Conservation (phyloP, 2,888 invertebrate genomes). For the Melinaea marsaeus region DNA sequence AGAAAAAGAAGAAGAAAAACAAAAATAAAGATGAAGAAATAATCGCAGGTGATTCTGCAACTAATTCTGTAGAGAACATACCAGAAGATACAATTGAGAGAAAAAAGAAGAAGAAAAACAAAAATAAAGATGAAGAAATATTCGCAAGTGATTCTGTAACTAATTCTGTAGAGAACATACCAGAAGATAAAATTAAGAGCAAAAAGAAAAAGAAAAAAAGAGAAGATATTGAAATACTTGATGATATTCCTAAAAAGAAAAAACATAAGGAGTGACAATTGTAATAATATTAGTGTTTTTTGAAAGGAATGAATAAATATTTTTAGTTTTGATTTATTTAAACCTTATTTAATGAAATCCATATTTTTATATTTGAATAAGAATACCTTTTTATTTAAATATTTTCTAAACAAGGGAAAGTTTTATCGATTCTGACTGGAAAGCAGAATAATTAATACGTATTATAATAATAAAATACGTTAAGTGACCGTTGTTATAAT, state of each 20-base stretch:
- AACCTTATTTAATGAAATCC: too few species aligned
- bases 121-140: slow-evolving; percentile 22
- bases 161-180: background rate
- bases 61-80: background rate
- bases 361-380: too few species aligned
- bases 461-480: too few species aligned
- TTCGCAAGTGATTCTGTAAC: background rate
- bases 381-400: too few species aligned
- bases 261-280: slow-evolving; percentile 22
- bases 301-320: too few species aligned
- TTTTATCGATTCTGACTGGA: too few species aligned
- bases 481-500: too few species aligned
- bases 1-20: slow-evolving; percentile 18
- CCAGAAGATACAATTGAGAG: background rate
- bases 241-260: slow-evolving; percentile 39
- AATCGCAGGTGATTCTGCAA: background rate
- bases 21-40: slow-evolving; percentile 22
- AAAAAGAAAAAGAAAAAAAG: slow-evolving; percentile 31
- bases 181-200: background rate
- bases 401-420: too few species aligned
- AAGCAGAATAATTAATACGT: too few species aligned
- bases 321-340: too few species aligned
- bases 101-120: slow-evolving; percentile 28
- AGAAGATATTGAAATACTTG: slow-evolving; percentile 10
- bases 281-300: too few species aligned